A percentile compares a stretch with the other conserved stretches of the same genome.
These are phyloP conservation scores for Gambusia yucatana DNA, from an alignment of 2,797 vertebrate species.

Conservation along the genomic window DNA sequence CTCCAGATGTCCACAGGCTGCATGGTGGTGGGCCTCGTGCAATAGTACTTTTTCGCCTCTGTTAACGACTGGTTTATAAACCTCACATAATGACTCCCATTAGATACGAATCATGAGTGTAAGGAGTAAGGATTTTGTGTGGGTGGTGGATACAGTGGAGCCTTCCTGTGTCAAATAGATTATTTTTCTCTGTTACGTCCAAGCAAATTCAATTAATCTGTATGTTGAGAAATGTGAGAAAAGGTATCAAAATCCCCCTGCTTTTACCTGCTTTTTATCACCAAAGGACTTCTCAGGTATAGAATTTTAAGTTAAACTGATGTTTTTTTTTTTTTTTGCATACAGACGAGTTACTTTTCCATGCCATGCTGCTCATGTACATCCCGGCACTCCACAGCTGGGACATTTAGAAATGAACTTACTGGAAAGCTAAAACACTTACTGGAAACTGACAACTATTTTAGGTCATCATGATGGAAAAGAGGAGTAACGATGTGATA, in stretches of 20 bases:
- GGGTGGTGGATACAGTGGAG: slow-evolving; percentile 35
- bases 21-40: slow-evolving; percentile 71
- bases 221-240: slow-evolving; percentile 40
- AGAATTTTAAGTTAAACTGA: slow-evolving; percentile 29
- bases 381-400: slow-evolving; percentile 49
- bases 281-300: slow-evolving; percentile 21
- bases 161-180: slow-evolving; percentile 49
- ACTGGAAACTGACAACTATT: slow-evolving; percentile 47
- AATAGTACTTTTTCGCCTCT: slow-evolving; percentile 71
- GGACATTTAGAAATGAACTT: slow-evolving; percentile 45
- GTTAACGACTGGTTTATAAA: slow-evolving; percentile 78
- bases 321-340: neutral
- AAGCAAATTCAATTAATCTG: slow-evolving; percentile 52
- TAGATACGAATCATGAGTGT: slow-evolving; percentile 67
- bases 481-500: slow-evolving; percentile 70
- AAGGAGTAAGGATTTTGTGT: slow-evolving; percentile 43
- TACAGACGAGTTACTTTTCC: slow-evolving; percentile 67
- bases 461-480: slow-evolving; percentile 73
- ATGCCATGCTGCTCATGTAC: slow-evolving; percentile 43
- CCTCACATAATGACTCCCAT: slow-evolving; percentile 73
- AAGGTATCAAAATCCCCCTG: slow-evolving; percentile 3
- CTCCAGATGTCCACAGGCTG: slow-evolving; percentile 78
- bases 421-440: slow-evolving; percentile 54
- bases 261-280: slow-evolving; percentile 15
- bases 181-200: slow-evolving; percentile 54